Percentiles rank a stretch among this genome's conserved stretches.
Evolutionary conservation across 2,888 invertebrate genomes (phyloP).

Genomic region (Ennomos erosarius): DNA sequence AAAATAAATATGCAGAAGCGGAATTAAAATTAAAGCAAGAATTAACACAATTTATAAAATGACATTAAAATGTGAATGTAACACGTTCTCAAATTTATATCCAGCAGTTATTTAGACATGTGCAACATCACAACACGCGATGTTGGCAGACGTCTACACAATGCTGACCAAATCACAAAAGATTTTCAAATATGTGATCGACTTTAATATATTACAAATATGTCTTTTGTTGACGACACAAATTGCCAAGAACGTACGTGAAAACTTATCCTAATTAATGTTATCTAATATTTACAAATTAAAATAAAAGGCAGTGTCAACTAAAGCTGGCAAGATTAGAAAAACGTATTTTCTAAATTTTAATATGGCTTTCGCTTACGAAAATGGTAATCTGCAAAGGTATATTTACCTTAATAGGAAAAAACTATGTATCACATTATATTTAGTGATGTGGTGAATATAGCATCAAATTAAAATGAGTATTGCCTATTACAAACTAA

Average conservation of each 20-base stretch:
- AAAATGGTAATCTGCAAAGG: conserved; percentile 61
- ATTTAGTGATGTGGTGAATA: conserved; percentile 35
- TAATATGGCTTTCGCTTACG: conserved; percentile 81
- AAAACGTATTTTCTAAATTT: conserved; percentile 78
- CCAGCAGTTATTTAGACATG: conserved; percentile 78
- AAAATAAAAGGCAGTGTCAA: conserved; percentile 76
- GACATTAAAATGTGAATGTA: conserved; percentile 25
- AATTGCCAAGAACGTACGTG: conserved; percentile 21
- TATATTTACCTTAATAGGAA: conserved; percentile 26
- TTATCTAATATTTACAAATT: conserved; percentile 77
- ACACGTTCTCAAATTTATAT: conserved; percentile 38
- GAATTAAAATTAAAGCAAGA: conserved; percentile 23
- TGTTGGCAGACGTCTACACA: conserved; percentile 82
- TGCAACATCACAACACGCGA: conserved; percentile 78
- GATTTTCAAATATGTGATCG: conserved; percentile 29
- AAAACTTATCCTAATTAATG: conserved; percentile 35
- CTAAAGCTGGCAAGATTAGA: conserved; percentile 84
- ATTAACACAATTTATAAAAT: conserved; percentile 24
- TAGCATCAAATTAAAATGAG: conserved; percentile 20
- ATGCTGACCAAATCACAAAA: conserved; percentile 48
- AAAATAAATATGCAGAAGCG: conserved; percentile 26
- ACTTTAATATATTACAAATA: conserved; percentile 7
- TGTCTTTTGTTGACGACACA: conserved; percentile 15
- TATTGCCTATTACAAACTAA: conserved; percentile 47
- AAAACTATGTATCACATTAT: conserved; percentile 29